Conservation (phyloP, 2,888 invertebrate genomes). For the Axea sp. region DNA sequence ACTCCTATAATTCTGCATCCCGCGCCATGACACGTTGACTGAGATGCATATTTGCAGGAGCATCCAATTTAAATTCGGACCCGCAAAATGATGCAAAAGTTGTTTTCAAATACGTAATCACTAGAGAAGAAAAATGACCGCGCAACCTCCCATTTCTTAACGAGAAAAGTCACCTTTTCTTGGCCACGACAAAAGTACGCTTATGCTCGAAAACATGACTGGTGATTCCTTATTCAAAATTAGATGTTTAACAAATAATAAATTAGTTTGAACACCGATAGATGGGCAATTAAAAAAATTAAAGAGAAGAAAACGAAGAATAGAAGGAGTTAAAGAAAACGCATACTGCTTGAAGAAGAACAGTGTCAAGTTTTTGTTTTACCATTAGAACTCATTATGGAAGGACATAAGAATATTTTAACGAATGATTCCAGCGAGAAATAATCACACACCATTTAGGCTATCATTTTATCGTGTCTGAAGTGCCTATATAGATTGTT, state of each 20-base stretch:
- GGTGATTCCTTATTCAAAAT: no score
- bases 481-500: conserved; percentile 45
- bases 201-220: no score
- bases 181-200: no score
- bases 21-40: conserved; percentile 54
- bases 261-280: no score
- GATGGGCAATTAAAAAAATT: no score
- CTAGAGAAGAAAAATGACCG: no score
- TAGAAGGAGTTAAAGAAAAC: conserved; percentile 8
- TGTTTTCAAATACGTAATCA: no score
- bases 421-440: conserved; percentile 28
- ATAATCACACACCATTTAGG: conserved; percentile 46
- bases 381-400: conserved; percentile 29
- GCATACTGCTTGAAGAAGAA: conserved; percentile 3
- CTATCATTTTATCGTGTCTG: conserved; percentile 50
- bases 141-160: no score
- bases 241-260: no score
- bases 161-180: no score
- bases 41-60: conserved; percentile 70
- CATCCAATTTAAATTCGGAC: conserved; percentile 9
- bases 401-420: conserved; percentile 40
- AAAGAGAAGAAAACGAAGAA: not conserved
- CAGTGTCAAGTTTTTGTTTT: conserved; percentile 34
- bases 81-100: not conserved
- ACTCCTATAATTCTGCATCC: conserved; percentile 69